A percentile compares a stretch with the other conserved stretches of the same genome.
phyloP scores from a whole-genome alignment of 2,797 vertebrate genomes.

The Tiaroga cobitis region DNA sequence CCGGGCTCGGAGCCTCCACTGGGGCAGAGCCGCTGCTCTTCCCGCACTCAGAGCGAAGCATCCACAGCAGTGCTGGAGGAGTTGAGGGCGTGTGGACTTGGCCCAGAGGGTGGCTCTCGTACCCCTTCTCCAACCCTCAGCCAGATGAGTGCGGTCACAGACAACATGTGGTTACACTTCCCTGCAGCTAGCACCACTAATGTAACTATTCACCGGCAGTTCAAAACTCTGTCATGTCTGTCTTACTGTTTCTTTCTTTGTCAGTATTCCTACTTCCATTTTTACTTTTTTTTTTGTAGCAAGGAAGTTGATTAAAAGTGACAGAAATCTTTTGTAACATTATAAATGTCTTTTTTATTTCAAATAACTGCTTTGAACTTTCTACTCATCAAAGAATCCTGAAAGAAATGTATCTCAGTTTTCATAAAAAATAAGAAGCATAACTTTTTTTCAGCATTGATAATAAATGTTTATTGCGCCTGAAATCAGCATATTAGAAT shows the following conservation, averaged over 20 bases:
- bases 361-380: not conserved
- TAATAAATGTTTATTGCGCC: not conserved
- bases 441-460: not conserved
- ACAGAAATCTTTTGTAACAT: no score
- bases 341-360: not conserved
- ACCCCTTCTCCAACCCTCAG: constrained; percentile 78
- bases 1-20: constrained; percentile 41
- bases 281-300: not conserved
- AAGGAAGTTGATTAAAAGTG: not conserved
- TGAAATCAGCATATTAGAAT: not conserved
- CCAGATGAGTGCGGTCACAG: constrained; percentile 76
- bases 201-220: constrained; percentile 72
- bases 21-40: constrained; percentile 64
- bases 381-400: not conserved
- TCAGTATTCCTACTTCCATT: not conserved
- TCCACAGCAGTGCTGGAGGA: constrained; percentile 76
- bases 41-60: constrained; percentile 73
- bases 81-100: constrained; percentile 71
- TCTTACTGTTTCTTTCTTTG: not conserved
- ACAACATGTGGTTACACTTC: constrained; percentile 72
- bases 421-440: not conserved
- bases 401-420: not conserved
- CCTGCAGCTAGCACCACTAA: constrained; percentile 69
- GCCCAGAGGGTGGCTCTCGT: constrained; percentile 72
- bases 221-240: constrained; percentile 8